Evolutionary conservation across 1,140 invertebrate genomes (phyloP).

Genomic region (Grapholita molesta): DNA sequence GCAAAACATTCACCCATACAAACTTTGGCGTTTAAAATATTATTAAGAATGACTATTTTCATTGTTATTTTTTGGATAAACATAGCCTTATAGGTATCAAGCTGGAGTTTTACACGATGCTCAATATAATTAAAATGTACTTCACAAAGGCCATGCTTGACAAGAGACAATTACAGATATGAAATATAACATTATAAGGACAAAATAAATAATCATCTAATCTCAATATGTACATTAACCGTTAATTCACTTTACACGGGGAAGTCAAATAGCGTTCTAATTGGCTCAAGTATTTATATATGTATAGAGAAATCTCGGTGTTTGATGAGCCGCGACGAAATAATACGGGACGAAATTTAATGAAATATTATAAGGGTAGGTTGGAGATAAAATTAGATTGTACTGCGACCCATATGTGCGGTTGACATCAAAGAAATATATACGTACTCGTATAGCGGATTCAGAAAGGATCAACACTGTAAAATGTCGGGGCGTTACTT

Average conservation of each 20-base stretch:
- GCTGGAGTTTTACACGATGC: too few relatives aligned
- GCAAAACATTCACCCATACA: too few relatives aligned
- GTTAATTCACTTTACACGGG: neutral
- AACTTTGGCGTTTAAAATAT: too few relatives aligned
- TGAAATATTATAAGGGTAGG: neutral
- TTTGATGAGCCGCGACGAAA: neutral
- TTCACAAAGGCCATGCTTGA: neutral
- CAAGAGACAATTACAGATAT: neutral
- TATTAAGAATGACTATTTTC: too few relatives aligned
- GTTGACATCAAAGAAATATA: neutral
- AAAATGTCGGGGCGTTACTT: too few relatives aligned
- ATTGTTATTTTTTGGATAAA: too few relatives aligned
- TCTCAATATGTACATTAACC: neutral
- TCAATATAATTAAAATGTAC: neutral
- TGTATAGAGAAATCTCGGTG: neutral
- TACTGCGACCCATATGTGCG: neutral
- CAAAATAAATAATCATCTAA: neutral
- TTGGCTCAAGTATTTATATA: neutral
- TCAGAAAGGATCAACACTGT: neutral
- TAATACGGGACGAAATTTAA: neutral
- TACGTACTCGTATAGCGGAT: neutral
- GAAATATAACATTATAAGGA: neutral
- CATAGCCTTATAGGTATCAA: too few relatives aligned
- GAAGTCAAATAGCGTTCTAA: neutral
- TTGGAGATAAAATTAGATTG: neutral